Percentiles rank a stretch among this genome's conserved stretches.
Conservation (phyloP, 1,140 invertebrate genomes). For the Nymphalis io region DNA sequence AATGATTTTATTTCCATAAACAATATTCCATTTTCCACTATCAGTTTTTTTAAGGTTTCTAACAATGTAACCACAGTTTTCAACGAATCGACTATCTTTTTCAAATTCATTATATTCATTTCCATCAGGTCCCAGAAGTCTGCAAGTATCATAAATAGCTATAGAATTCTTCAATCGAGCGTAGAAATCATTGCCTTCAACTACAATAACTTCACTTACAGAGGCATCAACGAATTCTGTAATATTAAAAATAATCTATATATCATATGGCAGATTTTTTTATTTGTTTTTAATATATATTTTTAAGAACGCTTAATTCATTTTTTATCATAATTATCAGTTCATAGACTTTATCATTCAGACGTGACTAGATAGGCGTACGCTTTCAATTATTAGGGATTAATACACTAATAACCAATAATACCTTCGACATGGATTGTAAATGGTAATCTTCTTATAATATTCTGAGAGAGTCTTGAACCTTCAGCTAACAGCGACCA, state of each 20-base stretch:
- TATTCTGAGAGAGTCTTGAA: slow-evolving; percentile 25
- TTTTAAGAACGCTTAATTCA: background rate
- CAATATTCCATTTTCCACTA: slow-evolving; percentile 57
- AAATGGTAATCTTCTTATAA: slow-evolving; percentile 55
- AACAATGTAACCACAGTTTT: slow-evolving; percentile 53
- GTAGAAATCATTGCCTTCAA: slow-evolving; percentile 56
- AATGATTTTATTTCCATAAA: slow-evolving; percentile 49
- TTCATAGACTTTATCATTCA: slow-evolving; percentile 48
- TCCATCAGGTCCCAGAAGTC: slow-evolving; percentile 48
- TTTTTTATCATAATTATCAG: slow-evolving; percentile 35
- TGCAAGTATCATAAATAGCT: slow-evolving; percentile 49
- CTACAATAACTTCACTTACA: slow-evolving; percentile 46
- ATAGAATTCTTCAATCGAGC: slow-evolving; percentile 50
- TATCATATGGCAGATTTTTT: background rate
- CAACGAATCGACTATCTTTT: slow-evolving; percentile 29
- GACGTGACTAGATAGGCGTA: slow-evolving; percentile 56
- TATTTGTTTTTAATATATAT: background rate
- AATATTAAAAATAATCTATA: slow-evolving; percentile 37
- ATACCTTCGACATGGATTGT: slow-evolving; percentile 61
- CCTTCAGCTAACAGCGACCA: slow-evolving; percentile 54
- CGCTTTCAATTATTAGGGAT: slow-evolving; percentile 35
- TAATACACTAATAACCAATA: slow-evolving; percentile 31
- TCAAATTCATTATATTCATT: slow-evolving; percentile 28
- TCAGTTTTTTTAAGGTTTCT: slow-evolving; percentile 37
- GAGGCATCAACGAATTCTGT: slow-evolving; percentile 52